Base-by-base conservation (phyloP, 2,797 vertebrate genomes). In the Rhinoraja longicauda region DNA sequence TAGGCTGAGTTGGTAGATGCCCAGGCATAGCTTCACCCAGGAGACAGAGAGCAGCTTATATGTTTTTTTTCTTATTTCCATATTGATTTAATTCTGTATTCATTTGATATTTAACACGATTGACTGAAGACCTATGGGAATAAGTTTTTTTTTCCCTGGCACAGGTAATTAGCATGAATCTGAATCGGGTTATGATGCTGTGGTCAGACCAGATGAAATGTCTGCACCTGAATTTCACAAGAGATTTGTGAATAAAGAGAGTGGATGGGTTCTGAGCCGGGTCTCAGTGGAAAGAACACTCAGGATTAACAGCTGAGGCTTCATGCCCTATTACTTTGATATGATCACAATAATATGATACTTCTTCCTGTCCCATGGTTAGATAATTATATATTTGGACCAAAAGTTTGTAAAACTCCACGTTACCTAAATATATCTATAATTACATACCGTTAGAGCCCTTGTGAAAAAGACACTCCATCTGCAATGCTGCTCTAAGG, bases 1-100 rank as follows among this genome's bases (percentile, higher is more conserved):
- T 70, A 39, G 75, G 39, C 12, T 92, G 32, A 92, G 70, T 39
- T 92, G 32, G 90, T 45, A 75, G 90, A 73, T 39, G 45, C 67
- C 67, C 26, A 53, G 70, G 39, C 17, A 92, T 53, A 13, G 45
- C 36, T 92, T 73, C 90, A 92, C 90, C 90, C 90, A 29, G 6
- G 90, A 92, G 90, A 75, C 36, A 73, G 39, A 32, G n/a, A 92
- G 84, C 84, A 36, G 90, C 32, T 73, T 92, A 92, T 17, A 29
- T 4, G 29, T 92, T 72, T 91, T 91, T 91, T 62, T 73, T 24
- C 45, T 13, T 92, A 92, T 92, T 92, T 92, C 90, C 90, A 92
- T 92, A 92, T 92, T 92, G 90, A 92, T 92, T 92, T 92, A 72
- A 92, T 92, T 92, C 32, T 17, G 39, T 92, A 92, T 92, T 92